A percentile compares a stretch with the other conserved stretches of the same genome.
These are phyloP conservation scores for Caenorhabditis sp. DNA, from an alignment of 2,888 invertebrate species.

Conservation along the genomic window DNA sequence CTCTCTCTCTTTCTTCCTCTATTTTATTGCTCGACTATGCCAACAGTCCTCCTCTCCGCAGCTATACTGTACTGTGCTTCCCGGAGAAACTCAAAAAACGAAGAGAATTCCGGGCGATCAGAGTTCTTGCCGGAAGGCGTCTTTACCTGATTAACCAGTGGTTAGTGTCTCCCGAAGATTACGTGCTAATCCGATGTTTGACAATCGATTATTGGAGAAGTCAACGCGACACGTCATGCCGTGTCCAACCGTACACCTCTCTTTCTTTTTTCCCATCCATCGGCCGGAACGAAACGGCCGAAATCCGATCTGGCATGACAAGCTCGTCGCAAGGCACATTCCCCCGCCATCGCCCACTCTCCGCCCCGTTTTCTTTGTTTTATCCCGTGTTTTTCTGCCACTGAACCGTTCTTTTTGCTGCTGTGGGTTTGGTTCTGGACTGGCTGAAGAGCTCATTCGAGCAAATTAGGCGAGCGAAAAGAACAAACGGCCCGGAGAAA, in stretches of 20 bases:
- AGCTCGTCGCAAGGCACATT: slow-evolving; percentile 46
- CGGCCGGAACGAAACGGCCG: slow-evolving; percentile 41
- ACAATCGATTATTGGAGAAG: slow-evolving; percentile 56
- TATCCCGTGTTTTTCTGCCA: slow-evolving; percentile 51
- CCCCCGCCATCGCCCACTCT: neutral
- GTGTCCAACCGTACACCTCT: slow-evolving; percentile 20
- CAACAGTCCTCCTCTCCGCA: slow-evolving; percentile 20
- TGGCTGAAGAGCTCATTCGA: slow-evolving; percentile 53
- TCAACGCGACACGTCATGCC: slow-evolving; percentile 44
- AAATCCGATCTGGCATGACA: slow-evolving; percentile 63
- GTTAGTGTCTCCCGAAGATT: slow-evolving; percentile 55
- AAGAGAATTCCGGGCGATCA: slow-evolving; percentile 14
- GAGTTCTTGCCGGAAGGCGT: slow-evolving; percentile 45
- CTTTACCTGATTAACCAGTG: slow-evolving; percentile 42
- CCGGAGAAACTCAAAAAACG: too few species aligned
- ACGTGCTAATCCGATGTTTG: slow-evolving; percentile 56
- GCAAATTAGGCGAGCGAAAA: slow-evolving; percentile 43
- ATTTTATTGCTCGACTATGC: slow-evolving; percentile 13
- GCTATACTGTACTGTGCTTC: too few species aligned
- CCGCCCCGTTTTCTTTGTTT: slow-evolving; percentile 46
- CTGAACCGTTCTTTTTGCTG: slow-evolving; percentile 39
- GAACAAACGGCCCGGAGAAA: neutral
- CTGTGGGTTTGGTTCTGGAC: slow-evolving; percentile 19
- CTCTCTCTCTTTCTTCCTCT: slow-evolving; percentile 6
- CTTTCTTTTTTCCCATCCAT: slow-evolving; percentile 31